Conservation (phyloP, 1,140 invertebrate species). For the Bombyx mori region DNA sequence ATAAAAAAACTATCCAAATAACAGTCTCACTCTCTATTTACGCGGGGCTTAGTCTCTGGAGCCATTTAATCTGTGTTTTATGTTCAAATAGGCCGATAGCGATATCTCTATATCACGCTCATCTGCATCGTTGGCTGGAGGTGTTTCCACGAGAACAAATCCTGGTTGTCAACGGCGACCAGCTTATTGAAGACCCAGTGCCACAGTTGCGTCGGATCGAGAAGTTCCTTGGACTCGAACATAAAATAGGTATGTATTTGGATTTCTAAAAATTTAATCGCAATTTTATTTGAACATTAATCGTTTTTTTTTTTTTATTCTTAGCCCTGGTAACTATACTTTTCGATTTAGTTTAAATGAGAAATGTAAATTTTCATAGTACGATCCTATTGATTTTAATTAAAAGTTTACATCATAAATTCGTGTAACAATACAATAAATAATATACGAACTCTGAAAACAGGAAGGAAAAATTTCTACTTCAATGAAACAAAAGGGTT, state of each 20-base stretch:
- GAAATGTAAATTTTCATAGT: too few species aligned
- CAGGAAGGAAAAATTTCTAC: slow-evolving; percentile 92
- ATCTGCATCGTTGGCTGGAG: slow-evolving; percentile 87
- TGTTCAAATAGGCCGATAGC: slow-evolving; percentile 74
- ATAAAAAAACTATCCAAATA: too few species aligned
- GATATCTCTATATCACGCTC: slow-evolving; percentile 89
- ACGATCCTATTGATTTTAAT: too few species aligned
- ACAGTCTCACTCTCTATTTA: too few species aligned
- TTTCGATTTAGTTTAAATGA: too few species aligned
- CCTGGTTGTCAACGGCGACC: slow-evolving; percentile 95
- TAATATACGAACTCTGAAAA: slow-evolving; percentile 8
- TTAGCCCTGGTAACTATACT: too few species aligned
- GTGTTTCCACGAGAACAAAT: slow-evolving; percentile 92
- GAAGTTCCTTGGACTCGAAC: slow-evolving; percentile 82
- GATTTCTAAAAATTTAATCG: not conserved
- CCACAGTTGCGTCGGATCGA: slow-evolving; percentile 91
- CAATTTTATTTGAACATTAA: not conserved
- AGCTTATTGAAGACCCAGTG: slow-evolving; percentile 94
- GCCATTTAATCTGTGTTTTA: slow-evolving; percentile 3
- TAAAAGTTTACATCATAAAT: too few species aligned
- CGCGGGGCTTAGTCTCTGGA: too few species aligned
- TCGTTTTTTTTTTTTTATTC: too few species aligned
- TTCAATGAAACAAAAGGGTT: slow-evolving; percentile 98
- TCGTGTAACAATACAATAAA: too few species aligned
- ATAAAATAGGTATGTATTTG: slow-evolving; percentile 56